Conservation (phyloP, 2,888 invertebrate genomes). For the Nezara viridula region DNA sequence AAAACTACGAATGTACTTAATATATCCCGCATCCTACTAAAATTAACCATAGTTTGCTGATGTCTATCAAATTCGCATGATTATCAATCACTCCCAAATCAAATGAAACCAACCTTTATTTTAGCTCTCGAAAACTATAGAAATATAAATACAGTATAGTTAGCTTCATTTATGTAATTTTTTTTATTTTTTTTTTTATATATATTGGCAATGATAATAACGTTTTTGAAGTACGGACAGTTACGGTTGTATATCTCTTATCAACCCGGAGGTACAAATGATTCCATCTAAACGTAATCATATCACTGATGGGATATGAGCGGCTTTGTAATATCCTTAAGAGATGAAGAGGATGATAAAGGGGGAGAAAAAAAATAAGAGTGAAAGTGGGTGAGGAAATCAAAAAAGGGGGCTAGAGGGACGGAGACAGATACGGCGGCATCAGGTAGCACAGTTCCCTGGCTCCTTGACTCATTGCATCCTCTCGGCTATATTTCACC, state of each 20-base stretch:
- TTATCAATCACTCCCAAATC: too few species aligned
- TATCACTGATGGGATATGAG: neutral
- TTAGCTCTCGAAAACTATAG: too few species aligned
- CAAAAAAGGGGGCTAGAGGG: neutral
- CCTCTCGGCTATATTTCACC: neutral
- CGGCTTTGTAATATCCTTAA: constrained; percentile 22
- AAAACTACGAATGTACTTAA: too few species aligned
- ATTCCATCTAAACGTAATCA: neutral
- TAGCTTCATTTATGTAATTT: too few species aligned
- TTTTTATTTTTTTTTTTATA: too few species aligned
- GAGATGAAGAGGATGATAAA: neutral
- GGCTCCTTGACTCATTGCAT: constrained; percentile 24
- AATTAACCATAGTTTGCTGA: too few species aligned
- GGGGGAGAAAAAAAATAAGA: neutral
- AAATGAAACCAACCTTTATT: too few species aligned
- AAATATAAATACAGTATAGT: too few species aligned
- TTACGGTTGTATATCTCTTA: neutral
- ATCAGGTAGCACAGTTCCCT: neutral
- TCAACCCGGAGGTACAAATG: neutral
- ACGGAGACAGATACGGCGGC: constrained; percentile 11
- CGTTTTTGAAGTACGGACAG: too few species aligned
- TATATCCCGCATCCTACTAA: too few species aligned
- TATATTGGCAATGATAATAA: too few species aligned
- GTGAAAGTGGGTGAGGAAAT: neutral
- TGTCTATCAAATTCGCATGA: too few species aligned